Evolutionary conservation across 2,888 invertebrate species (phyloP), one percentile per base, ranked within the genome.

Genomic region (Coelopa pilipes): DNA sequence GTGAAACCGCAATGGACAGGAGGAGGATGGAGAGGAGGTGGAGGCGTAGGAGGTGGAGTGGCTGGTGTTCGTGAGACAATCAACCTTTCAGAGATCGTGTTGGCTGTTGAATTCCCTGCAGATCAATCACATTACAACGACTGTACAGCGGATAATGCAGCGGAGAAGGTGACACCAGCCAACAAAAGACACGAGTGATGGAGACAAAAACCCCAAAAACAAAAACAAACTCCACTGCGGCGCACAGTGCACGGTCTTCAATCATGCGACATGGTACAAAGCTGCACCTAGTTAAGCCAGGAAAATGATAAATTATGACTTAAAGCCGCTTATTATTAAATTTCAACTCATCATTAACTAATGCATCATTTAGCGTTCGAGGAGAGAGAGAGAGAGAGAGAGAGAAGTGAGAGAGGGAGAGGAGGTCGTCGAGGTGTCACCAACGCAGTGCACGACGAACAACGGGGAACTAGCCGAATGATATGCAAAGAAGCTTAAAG

Each of bases 221-320:
- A 34, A 34, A 34, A 34, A 34, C 34, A 34, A 34, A 4, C 7
- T 34, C 34, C 34, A 34, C 34, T 34, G 7, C 7, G 7, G 7
- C 34, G 7, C 34, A 34, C 57, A 57, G n/a, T 11, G 17, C 4
- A 57, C 19, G 21, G 65, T 65, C 65, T 65, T 65, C 65, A 65
- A 65, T 65, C 65, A 65, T 46, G 47, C 46, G 47, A 46, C 82
- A 78, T 75, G 79, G 74, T 75, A 21, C 57, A 21, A 59, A 21
- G 10, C 47, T 24, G 50, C 50, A 66, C 66, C 66, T 66, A 19
- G 66, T 66, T 66, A 66, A 66, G 66, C 49, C 50, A 17, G 62
- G 21, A 49, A 79, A 79, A 78, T 79, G 78, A 79, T 79, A 79
- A 78, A 78, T 79, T 78, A 79, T 78, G 77, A 78, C 77, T 78